phyloP scores from a whole-genome alignment of 2,888 invertebrate species.

The Chrysodeixis includens region DNA sequence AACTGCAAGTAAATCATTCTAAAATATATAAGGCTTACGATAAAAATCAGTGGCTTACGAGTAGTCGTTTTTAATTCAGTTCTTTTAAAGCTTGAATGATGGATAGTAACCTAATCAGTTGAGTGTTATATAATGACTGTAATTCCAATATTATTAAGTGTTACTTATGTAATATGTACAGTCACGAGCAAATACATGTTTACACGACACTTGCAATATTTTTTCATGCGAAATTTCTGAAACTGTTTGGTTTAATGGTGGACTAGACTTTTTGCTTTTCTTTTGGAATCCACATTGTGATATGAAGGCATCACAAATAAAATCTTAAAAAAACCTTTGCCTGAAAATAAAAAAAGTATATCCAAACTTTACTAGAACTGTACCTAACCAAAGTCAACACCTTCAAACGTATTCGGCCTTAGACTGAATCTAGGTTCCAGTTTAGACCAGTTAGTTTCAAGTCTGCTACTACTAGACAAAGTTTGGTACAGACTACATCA shows the following conservation, averaged over 20 bases:
- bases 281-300: too few relatives aligned
- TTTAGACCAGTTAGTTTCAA: not conserved
- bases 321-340: too few relatives aligned
- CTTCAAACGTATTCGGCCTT: too few relatives aligned
- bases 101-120: slow-evolving; percentile 1
- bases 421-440: not conserved
- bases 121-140: slow-evolving; percentile 7
- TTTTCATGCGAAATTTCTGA: too few relatives aligned
- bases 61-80: slow-evolving; percentile 9
- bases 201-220: too few relatives aligned
- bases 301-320: too few relatives aligned
- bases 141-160: slow-evolving; percentile 13
- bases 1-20: not conserved
- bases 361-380: too few relatives aligned
- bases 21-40: not conserved
- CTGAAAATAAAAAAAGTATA: too few relatives aligned
- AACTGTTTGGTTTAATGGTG: too few relatives aligned
- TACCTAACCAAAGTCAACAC: too few relatives aligned
- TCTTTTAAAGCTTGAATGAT: slow-evolving; percentile 2
- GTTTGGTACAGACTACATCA: not conserved
- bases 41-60: not conserved
- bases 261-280: too few relatives aligned
- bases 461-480: not conserved
- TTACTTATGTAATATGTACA: slow-evolving; percentile 18
- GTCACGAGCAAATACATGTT: too few relatives aligned